Evolutionary conservation across 2,113 vertebrate species (phyloP), one percentile per base, ranked within the genome.

Genomic region (Pundamilia nyererei): DNA sequence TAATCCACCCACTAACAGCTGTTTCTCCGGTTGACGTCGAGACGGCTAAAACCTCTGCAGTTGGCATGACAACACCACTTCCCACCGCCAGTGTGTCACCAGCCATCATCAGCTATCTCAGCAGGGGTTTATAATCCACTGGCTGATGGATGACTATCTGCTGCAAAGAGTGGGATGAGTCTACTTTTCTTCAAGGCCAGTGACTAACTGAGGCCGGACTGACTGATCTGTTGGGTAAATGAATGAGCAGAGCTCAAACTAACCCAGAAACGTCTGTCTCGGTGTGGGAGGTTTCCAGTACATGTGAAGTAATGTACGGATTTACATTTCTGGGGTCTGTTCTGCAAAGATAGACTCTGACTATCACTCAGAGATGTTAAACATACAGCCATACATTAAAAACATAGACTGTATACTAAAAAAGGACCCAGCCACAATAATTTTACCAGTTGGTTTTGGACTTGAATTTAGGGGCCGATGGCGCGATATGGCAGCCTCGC

Each of bases 1-100:
- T 91, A 90, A 93, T 89, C 84, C 89, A 65, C 85, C 89, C 90
- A 56, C 87, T 19, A 85, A 81, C 88, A 89, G 87, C 92, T 93
- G 86, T 87, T 88, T 84, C 17, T 29, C 6, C 3, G 13, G 35
- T 65, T 89, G 88, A 92, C 75, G 72, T 81, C 0, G 33, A 21
- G 56, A 29, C 9, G 15, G 35, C 19, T 70, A 21, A 89, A 90
- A 75, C 83, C 87, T 60, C 60, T 55, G 85, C 89, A 4, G 89
- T 91, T 42, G 83, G 56, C 91, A 83, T 89, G 90, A 86, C 88
- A 68, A 87, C 86, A 24, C 68, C 56, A 31, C 82, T 80, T 86
- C 82, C 89, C 72, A 38, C 51, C 21, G 58, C 38, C 56, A 29
- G 49, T 31, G 62, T 81, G 82, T 89, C 79, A 81, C 80, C 29